Percentiles rank a stretch among this genome's conserved stretches.
phyloP scores from a whole-genome alignment of 2,797 vertebrate genomes.

The Enteromius mattozi region DNA sequence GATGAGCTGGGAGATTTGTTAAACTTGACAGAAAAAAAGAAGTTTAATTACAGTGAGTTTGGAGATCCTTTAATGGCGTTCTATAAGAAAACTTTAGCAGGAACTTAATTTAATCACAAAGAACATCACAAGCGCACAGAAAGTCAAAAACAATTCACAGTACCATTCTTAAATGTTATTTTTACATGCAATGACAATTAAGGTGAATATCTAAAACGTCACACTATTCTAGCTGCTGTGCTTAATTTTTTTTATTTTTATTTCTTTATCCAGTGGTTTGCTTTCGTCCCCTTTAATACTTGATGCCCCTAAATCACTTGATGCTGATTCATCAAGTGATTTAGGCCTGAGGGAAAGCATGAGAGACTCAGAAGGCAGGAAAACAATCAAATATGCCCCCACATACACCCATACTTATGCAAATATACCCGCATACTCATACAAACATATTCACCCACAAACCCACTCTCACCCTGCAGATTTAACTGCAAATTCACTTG shows the following conservation, averaged over 20 bases:
- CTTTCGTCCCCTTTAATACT: neutral
- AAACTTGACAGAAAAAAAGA: conserved; percentile 14
- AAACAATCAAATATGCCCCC: neutral
- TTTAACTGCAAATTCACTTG: neutral
- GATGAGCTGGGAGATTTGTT: conserved; percentile 22
- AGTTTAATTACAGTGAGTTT: neutral
- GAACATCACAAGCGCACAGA: neutral
- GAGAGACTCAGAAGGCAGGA: neutral
- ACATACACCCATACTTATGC: neutral
- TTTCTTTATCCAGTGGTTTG: neutral
- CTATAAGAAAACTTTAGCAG: neutral
- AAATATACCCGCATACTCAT: conserved; percentile 23
- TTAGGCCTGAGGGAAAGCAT: neutral
- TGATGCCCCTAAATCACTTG: neutral
- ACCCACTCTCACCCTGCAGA: conserved; percentile 17
- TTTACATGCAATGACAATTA: neutral
- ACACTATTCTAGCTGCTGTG: neutral
- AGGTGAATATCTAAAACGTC: neutral
- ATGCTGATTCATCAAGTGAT: neutral
- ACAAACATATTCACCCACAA: conserved; percentile 32
- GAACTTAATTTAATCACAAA: conserved; percentile 11
- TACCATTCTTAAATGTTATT: neutral
- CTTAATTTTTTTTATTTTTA: neutral
- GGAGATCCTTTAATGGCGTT: neutral
- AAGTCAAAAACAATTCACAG: neutral